A percentile compares a stretch with the other conserved stretches of the same genome.
phyloP scores from a whole-genome alignment of 30 jellyfish, hydroid and myxozoan species.

The Aurelia coerulea region DNA sequence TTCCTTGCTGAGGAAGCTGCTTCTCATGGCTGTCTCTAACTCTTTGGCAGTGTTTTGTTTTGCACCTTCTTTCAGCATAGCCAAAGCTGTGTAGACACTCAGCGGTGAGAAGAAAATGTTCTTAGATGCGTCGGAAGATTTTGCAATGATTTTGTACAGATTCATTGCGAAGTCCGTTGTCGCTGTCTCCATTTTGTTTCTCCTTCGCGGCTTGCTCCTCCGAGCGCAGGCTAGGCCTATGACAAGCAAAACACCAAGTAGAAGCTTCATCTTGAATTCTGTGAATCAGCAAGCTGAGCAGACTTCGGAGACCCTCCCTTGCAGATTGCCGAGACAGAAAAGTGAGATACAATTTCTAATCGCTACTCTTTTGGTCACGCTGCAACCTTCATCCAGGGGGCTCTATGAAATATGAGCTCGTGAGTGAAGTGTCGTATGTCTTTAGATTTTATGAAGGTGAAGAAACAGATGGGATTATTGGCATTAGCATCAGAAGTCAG shows the following conservation, averaged over 20 bases:
- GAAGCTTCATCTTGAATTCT: constrained; percentile 5
- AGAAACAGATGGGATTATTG: too few species aligned
- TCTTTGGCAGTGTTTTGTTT: constrained; percentile 55
- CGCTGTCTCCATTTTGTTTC: constrained; percentile 23
- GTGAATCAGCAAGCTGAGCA: neutral
- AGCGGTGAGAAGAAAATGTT: constrained; percentile 76
- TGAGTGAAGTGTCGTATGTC: neutral
- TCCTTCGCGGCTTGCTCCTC: neutral
- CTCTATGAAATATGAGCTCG: neutral
- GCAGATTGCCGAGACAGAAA: neutral
- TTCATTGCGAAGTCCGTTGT: constrained; percentile 66
- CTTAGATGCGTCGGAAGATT: constrained; percentile 22
- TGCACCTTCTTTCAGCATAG: constrained; percentile 79
- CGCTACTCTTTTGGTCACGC: too few species aligned
- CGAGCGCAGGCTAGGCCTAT: neutral
- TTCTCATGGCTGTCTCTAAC: constrained; percentile 41
- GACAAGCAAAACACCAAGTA: neutral
- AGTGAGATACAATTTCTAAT: neutral
- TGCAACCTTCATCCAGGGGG: constrained; percentile 1
- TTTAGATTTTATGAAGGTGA: neutral
- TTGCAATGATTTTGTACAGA: constrained; percentile 40
- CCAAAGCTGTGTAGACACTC: constrained; percentile 67
- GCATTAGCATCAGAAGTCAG: too few species aligned
- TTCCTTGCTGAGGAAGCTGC: constrained; percentile 16
- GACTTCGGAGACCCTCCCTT: neutral